phyloP scores from a whole-genome alignment of 37 sponge, comb jelly and placozoan genomes.

The Theonella swinhoei region DNA sequence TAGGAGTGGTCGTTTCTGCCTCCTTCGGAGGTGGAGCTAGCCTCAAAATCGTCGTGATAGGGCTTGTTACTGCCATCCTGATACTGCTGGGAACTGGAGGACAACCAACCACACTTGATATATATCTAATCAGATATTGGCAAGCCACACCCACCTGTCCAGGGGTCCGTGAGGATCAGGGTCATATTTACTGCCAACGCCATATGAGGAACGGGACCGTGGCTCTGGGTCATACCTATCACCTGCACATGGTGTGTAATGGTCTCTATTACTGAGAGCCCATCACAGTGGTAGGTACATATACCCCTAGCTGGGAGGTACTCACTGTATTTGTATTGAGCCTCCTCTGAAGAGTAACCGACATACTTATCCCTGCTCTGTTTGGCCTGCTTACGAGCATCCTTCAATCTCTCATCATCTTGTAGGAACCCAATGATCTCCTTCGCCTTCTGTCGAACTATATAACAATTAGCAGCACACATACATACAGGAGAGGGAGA shows the following conservation, averaged over 20 bases:
- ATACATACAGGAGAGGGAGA: neutral
- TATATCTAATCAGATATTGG: no score
- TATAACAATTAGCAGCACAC: neutral
- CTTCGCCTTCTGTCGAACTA: conserved; percentile 96
- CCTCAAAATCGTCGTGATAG: no score
- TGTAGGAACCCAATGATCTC: conserved; percentile 87
- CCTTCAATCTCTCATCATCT: conserved; percentile 89
- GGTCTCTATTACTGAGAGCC: neutral
- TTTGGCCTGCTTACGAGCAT: conserved; percentile 91
- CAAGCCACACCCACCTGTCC: neutral
- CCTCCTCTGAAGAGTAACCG: conserved; percentile 87
- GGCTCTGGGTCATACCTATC: conserved; percentile 80
- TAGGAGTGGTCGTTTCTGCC: neutral
- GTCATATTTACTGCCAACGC: conserved; percentile 9
- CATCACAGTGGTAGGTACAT: no score
- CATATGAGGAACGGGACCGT: conserved; percentile 2
- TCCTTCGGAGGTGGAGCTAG: neutral
- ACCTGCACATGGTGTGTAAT: conserved; percentile 28
- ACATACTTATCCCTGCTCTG: conserved; percentile 94
- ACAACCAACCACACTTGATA: neutral
- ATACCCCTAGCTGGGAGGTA: neutral
- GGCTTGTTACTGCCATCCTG: neutral
- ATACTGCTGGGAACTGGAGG: neutral
- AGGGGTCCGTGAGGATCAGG: conserved; percentile 43
- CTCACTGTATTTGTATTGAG: conserved; percentile 72